Base-by-base conservation (phyloP, 2,113 vertebrate species). In the Rhea pennata region DNA sequence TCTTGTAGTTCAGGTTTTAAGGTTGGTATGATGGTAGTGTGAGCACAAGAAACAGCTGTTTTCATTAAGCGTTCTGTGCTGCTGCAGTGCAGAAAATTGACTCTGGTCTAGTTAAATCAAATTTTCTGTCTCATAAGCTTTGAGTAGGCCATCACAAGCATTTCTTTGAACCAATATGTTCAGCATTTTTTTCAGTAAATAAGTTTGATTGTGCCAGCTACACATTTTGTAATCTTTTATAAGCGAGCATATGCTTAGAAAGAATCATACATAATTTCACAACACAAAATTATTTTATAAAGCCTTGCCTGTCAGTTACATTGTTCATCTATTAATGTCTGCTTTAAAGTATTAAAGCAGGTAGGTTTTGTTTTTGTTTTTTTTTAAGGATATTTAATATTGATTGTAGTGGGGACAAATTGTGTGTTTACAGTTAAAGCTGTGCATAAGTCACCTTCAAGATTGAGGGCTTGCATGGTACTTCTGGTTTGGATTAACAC, bases 191-290 rank as follows among this genome's bases (percentile, higher is more conserved):
- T 46, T n/a, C 48, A 6, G 1, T 6, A 21, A 36, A 27, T 54
- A 6, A 6, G 36, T 14, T 36, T 33, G 48, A 7, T 19, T 0
- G 40, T 69, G 84, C 78, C 72, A 59, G 2, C 44, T 9, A 6
- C 0, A 2, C 6, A 0, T 40, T n/a, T 42, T 12, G 13, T 14
- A 31, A 31, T 9, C 42, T n/a, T 56, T 16, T n/a, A 31, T 20
- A 19, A 66, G 15, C 23, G 39, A 17, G 71, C 33, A 8, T 1
- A 17, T 0, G 3, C 90, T 61, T 48, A 7, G 51, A 22, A 42
- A 51, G 62, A 24, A 6, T 2, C 14, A 6, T 10, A 4, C 0
- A 9, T 39, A 3, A 17, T 64, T 31, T 42, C 24, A 2, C 53
- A 67, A 2, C 73, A 15, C 40, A 23, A 3, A 31, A 5, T 46